Percentiles rank a stretch among this genome's conserved stretches.
Evolutionary conservation across 2,797 vertebrate genomes (phyloP).

Genomic region (Loris lydekkerianus): DNA sequence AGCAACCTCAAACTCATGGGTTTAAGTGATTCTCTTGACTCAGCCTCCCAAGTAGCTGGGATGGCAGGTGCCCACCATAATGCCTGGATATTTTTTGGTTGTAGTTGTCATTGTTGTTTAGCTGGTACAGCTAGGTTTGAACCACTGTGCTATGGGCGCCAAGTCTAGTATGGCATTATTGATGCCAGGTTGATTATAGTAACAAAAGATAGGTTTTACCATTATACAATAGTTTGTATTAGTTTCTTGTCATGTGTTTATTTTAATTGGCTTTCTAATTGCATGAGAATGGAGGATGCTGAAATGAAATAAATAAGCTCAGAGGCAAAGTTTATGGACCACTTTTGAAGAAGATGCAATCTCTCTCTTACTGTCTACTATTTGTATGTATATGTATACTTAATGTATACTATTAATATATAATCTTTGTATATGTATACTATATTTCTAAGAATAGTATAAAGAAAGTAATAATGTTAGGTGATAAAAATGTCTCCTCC

Average conservation of each 20-base stretch:
- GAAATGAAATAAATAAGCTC: background rate
- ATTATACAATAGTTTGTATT: background rate
- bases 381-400: background rate
- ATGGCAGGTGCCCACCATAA: too few species aligned
- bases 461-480: slow-evolving; percentile 3
- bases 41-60: too few species aligned
- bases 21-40: too few species aligned
- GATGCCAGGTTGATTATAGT: background rate
- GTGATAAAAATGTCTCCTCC: slow-evolving; percentile 39
- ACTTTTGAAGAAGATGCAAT: background rate
- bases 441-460: background rate
- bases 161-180: background rate
- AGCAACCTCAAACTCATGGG: too few species aligned
- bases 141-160: too few species aligned
- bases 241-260: background rate
- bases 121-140: too few species aligned
- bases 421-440: background rate
- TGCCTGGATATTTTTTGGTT: too few species aligned
- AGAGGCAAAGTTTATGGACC: background rate
- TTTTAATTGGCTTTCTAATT: slow-evolving; percentile 1
- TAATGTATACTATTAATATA: too few species aligned
- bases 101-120: too few species aligned
- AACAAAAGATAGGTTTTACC: slow-evolving; percentile 14
- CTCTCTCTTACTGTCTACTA: background rate
- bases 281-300: background rate